Evolutionary conservation across 1,140 invertebrate species (phyloP).

Genomic region (Leptoteleia sp.): DNA sequence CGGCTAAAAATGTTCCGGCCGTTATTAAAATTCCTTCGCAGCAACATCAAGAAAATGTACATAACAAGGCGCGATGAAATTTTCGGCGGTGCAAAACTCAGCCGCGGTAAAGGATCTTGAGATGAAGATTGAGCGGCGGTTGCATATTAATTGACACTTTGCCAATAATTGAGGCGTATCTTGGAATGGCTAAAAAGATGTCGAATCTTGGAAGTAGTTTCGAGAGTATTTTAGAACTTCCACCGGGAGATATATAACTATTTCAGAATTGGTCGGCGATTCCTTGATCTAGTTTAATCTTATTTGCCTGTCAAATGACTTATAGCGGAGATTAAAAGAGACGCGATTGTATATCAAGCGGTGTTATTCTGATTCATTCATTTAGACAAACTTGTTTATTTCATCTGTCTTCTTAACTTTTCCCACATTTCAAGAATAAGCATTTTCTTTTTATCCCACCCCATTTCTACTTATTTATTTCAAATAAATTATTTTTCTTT

Average conservation of each 20-base stretch:
- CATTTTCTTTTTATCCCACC: too few species aligned
- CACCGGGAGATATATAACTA: slow-evolving; percentile 15
- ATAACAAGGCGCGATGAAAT: slow-evolving; percentile 13
- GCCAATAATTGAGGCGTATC: slow-evolving; percentile 48
- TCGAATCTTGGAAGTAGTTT: slow-evolving; percentile 33
- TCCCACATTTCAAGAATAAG: not conserved
- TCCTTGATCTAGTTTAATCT: slow-evolving; percentile 56
- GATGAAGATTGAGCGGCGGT: slow-evolving; percentile 25
- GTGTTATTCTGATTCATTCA: slow-evolving; percentile 23
- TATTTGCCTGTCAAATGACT: slow-evolving; percentile 54
- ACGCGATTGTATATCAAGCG: slow-evolving; percentile 35
- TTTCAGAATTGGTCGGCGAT: slow-evolving; percentile 21
- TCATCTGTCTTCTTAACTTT: not conserved
- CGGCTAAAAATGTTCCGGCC: too few species aligned
- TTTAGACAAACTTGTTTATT: slow-evolving; percentile 14
- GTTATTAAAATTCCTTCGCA: too few species aligned
- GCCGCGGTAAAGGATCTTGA: slow-evolving; percentile 3
- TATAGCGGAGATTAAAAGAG: slow-evolving; percentile 43
- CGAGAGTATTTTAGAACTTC: slow-evolving; percentile 34
- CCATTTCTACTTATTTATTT: too few species aligned
- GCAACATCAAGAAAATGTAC: slow-evolving; percentile 1
- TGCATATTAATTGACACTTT: slow-evolving; percentile 63
- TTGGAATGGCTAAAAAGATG: slow-evolving; percentile 35
- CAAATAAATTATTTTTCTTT: too few species aligned
- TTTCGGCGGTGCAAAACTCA: slow-evolving; percentile 17